Evolutionary conservation across 2,888 invertebrate genomes (phyloP), one percentile per base, ranked within the genome.

Genomic region (Torymus aiolomorphi): DNA sequence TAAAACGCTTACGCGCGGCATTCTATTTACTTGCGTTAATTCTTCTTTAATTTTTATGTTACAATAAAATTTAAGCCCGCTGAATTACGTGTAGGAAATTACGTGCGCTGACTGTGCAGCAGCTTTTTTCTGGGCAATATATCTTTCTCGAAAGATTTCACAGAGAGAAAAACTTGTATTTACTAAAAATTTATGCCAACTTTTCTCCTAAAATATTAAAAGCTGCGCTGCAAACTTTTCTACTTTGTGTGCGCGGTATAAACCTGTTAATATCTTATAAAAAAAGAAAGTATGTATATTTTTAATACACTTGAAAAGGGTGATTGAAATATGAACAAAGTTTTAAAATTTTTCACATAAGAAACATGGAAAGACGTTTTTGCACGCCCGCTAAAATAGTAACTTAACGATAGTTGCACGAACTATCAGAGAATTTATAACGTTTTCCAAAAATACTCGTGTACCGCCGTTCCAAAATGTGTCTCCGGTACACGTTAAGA

Each of bases 61-160:
- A 66, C 52, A 52, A 70, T 57, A 70, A 57, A 70, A 70, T 70
- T 57, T 70, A n/a, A 70, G 11, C 18, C 57, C 18, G n/a, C 18
- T 57, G 70, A 70, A 57, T 70, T 70, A 42, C 57, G 57, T 13
- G 20, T 4, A 24, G 54, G 8, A n/a, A 52, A 52, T 52, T 62
- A 75, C 59, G 66, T 66, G 57, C 5, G 57, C 51, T 59, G 49
- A 51, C 57, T 49, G 31, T 24, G 66, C 49, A 66, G 56, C 24
- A 66, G 49, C 57, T 74, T 65, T 74, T 74, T 75, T 66, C 20
- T 18, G 2, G 11, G 31, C 20, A 51, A 52, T 63, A 42, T 63
- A 73, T 63, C 62, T 63, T 73, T 62, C 31, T 16, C 49, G 63
- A 63, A 73, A 73, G 59, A 67, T 75, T 61, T 12, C 16, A 49